These are phyloP conservation scores for Gopherus flavomarginatus DNA, from an alignment of 2,113 vertebrate species.

Conservation along the genomic window DNA sequence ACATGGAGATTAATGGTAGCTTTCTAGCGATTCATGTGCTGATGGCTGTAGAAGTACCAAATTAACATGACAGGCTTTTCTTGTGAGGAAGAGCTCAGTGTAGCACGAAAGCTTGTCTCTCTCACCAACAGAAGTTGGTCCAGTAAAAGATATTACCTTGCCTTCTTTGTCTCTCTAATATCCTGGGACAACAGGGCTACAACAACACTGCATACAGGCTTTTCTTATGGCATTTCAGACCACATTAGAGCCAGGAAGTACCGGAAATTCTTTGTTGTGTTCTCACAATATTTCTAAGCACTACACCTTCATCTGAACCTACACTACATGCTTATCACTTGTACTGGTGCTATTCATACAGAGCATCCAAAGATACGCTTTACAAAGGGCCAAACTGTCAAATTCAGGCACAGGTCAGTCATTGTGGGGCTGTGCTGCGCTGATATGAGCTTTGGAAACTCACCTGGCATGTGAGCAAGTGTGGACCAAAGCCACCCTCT, in stretches of 20 bases:
- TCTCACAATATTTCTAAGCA: background rate
- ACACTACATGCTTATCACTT: background rate
- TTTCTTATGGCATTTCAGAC: background rate
- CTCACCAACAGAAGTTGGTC: background rate
- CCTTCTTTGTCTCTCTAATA: background rate
- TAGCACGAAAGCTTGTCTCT: background rate
- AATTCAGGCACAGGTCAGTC: background rate
- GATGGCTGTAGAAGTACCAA: fast-evolving
- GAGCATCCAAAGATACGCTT: background rate
- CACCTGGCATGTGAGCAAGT: background rate
- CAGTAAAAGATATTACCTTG: no score
- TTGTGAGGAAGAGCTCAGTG: background rate
- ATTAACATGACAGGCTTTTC: background rate
- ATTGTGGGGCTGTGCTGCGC: background rate
- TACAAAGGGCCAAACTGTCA: background rate
- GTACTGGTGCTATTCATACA: background rate
- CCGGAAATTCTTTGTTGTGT: background rate
- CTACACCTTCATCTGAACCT: background rate
- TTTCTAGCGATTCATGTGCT: background rate
- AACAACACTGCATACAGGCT: background rate
- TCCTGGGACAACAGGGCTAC: background rate
- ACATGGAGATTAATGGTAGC: background rate
- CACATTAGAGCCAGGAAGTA: background rate
- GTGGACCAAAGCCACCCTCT: background rate
- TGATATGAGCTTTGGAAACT: fast-evolving